Evolutionary conservation across 2,113 vertebrate genomes (phyloP).

Genomic region (Hucho hucho): DNA sequence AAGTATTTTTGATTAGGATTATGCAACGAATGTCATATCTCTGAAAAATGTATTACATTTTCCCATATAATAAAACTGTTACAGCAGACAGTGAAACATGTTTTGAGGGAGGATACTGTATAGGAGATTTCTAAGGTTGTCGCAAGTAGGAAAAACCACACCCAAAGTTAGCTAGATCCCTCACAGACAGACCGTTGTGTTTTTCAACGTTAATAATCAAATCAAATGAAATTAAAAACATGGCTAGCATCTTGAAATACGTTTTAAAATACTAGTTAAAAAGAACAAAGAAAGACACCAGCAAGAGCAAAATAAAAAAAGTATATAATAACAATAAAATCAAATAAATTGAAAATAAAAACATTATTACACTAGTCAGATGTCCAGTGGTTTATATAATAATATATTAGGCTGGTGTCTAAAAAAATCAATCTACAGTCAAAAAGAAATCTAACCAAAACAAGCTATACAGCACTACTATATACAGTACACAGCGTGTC

Average conservation of each 20-base stretch:
- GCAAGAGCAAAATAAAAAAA: constrained; percentile 46
- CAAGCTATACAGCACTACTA: constrained; percentile 65
- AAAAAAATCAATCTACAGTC: constrained; percentile 51
- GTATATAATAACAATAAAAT: constrained; percentile 55
- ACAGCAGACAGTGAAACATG: constrained; percentile 33
- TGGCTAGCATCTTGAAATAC: constrained; percentile 61
- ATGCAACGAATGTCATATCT: constrained; percentile 25
- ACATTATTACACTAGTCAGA: constrained; percentile 51
- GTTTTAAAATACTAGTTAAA: constrained; percentile 42
- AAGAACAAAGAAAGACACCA: constrained; percentile 43
- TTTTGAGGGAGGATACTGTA: constrained; percentile 26
- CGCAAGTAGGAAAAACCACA: constrained; percentile 6
- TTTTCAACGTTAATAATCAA: constrained; percentile 47
- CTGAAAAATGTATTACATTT: constrained; percentile 20
- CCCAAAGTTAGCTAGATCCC: constrained; percentile 13
- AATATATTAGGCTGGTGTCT: constrained; percentile 46
- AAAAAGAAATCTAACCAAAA: constrained; percentile 51
- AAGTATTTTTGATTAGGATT: constrained; percentile 44
- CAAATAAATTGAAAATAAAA: constrained; percentile 45
- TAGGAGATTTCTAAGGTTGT: constrained; percentile 12
- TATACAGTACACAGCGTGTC: constrained; percentile 69
- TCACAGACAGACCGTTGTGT: constrained; percentile 32
- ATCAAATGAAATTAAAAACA: constrained; percentile 50
- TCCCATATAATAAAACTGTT: constrained; percentile 19
- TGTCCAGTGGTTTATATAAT: constrained; percentile 36